Percentiles rank a stretch among this genome's conserved stretches.
These are phyloP conservation scores for Chalcis sispes DNA, from an alignment of 2,888 invertebrate species.

Conservation along the genomic window DNA sequence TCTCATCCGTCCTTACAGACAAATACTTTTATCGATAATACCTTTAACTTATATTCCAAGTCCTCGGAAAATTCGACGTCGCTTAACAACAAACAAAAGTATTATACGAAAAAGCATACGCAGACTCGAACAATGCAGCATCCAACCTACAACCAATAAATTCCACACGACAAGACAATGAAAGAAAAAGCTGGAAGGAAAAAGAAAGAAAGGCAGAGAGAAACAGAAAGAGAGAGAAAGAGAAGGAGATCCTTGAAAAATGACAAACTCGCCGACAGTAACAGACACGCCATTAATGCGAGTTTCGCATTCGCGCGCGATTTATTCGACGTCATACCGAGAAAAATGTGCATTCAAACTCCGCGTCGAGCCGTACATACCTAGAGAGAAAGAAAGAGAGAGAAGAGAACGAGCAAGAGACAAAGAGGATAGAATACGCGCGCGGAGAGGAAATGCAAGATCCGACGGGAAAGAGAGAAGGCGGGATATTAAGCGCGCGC, in stretches of 20 bases:
- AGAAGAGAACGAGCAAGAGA: not conserved
- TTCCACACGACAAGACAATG: no score
- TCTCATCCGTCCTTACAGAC: no score
- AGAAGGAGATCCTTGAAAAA: constrained; percentile 44
- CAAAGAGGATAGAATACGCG: constrained; percentile 11
- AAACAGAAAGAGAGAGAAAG: no score
- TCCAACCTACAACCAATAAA: no score
- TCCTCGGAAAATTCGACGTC: no score
- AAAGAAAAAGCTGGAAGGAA: no score
- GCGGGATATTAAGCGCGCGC: constrained; percentile 37
- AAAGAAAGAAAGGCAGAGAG: not conserved
- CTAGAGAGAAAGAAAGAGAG: not conserved
- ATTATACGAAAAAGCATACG: no score
- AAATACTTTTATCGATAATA: no score
- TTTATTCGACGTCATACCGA: constrained; percentile 45
- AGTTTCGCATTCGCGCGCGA: constrained; percentile 28
- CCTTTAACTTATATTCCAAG: no score
- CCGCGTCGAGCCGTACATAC: not conserved
- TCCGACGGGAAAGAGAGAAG: no score
- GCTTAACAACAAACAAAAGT: no score
- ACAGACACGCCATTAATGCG: constrained; percentile 51
- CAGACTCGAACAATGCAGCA: no score
- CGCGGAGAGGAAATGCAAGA: constrained; percentile 32
- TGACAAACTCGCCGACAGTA: constrained; percentile 51
- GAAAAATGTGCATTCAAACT: constrained; percentile 46